A percentile compares a stretch with the other conserved stretches of the same genome.
These are phyloP conservation scores for Rhombomys opimus DNA, from an alignment of 2,113 vertebrate species.

Conservation along the genomic window DNA sequence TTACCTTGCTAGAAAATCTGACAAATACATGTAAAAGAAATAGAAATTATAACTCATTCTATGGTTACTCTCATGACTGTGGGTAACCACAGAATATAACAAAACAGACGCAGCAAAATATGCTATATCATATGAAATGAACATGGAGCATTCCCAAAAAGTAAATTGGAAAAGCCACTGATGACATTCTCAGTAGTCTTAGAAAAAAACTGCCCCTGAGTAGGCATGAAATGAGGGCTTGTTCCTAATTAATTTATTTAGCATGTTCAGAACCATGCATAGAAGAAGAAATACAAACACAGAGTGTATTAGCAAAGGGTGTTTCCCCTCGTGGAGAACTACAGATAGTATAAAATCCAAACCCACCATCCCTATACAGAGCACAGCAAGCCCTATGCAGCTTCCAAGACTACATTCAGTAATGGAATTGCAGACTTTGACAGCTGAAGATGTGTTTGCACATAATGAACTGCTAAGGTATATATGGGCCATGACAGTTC, in stretches of 20 bases:
- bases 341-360: background rate
- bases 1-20: background rate
- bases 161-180: background rate
- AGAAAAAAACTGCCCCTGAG: background rate
- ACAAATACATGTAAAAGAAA: background rate
- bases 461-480: no score
- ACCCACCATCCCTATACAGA: background rate
- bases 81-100: background rate
- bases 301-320: background rate
- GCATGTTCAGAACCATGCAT: background rate
- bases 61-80: background rate
- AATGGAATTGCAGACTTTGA: background rate
- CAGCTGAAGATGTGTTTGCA: background rate
- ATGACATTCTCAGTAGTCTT: background rate
- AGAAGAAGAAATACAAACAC: background rate
- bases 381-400: background rate
- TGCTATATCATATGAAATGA: background rate
- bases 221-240: background rate
- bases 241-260: background rate
- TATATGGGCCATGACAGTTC: no score
- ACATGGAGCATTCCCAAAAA: background rate
- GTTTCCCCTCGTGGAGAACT: background rate
- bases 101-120: background rate
- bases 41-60: background rate
- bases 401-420: background rate